Evolutionary conservation across 1,140 invertebrate species (phyloP), one percentile per base, ranked within the genome.

Genomic region (Sycophaga agraensis): DNA sequence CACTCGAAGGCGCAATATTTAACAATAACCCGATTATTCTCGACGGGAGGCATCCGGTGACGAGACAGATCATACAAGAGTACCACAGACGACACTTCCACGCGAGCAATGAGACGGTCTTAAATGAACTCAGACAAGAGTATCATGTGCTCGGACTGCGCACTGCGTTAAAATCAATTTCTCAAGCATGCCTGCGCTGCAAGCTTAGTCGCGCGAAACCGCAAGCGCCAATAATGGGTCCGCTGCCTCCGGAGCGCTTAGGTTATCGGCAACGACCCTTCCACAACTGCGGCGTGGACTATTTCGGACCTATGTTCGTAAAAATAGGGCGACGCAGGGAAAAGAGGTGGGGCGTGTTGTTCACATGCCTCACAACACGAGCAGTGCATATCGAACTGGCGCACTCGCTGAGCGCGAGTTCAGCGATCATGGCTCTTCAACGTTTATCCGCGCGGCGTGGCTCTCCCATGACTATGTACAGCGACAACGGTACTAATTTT

Each of bases 391-490:
- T 74, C 2, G 70, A 74, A 54, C 12, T 74, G 1, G 68, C 65
- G 0, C 6, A 39, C 14, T 43, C 49, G 14, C 58, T 71, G 11
- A 64, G 49, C 53, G 7, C 1, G 9, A 14, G 46, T 31, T 45
- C 14, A 61, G 66, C 1, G 71, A 75, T 53, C 70, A 73, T 55
- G 72, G 70, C 0, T 73, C 70, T 0, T 73, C 64, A 9, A 57
- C 63, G 69, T 0, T 69, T 76, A 61, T 65, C 68, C 5, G 39
- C 66, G 0, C 19, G 73, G 14, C 63, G 70, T n/a, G 67, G 64
- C 17, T 16, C 17, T 8, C 62, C 61, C 1, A 2, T 14, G 2
- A 45, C 26, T 40, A 46, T 74, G 1, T 67, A 64, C n/a, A n/a
- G n/a, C n/a, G n/a, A n/a, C n/a, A n/a, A n/a, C n/a, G n/a, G n/a